These are phyloP conservation scores for Acanthurus tractus DNA, from an alignment of 2,797 vertebrate species.

Conservation along the genomic window DNA sequence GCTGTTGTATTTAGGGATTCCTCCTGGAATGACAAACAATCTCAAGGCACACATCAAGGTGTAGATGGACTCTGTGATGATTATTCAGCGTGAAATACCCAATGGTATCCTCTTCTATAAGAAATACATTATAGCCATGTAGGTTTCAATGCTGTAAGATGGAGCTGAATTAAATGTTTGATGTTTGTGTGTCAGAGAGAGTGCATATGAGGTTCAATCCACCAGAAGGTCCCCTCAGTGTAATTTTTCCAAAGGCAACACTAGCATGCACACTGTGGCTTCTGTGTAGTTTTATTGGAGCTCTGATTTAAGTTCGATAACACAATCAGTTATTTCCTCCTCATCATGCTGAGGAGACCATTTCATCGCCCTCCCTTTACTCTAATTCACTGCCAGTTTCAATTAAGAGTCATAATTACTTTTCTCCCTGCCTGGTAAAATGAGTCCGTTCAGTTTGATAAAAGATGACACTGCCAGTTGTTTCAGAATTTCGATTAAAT, in stretches of 20 bases:
- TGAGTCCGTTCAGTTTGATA: slow-evolving; percentile 67
- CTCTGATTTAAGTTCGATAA: slow-evolving; percentile 63
- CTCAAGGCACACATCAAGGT: slow-evolving; percentile 43
- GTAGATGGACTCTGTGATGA: slow-evolving; percentile 33
- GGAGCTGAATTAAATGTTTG: slow-evolving; percentile 26
- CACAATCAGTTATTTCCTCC: slow-evolving; percentile 53
- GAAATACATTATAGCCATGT: slow-evolving; percentile 37
- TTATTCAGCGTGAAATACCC: slow-evolving; percentile 54
- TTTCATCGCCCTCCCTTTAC: slow-evolving; percentile 49
- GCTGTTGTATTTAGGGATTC: slow-evolving; percentile 49
- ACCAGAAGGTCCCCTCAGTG: slow-evolving; percentile 31
- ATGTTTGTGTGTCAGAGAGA: slow-evolving; percentile 3
- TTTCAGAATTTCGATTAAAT: slow-evolving; percentile 66
- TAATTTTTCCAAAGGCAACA: slow-evolving; percentile 44
- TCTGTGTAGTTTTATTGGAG: slow-evolving; percentile 15
- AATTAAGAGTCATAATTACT: slow-evolving; percentile 81
- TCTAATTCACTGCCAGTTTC: slow-evolving; percentile 74
- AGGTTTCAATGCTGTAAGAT: slow-evolving; percentile 38
- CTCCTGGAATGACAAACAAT: slow-evolving; percentile 26
- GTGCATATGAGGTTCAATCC: slow-evolving; percentile 21
- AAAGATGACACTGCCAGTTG: slow-evolving; percentile 73
- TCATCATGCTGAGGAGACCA: slow-evolving; percentile 55
- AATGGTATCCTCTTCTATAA: slow-evolving; percentile 28
- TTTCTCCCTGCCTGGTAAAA: slow-evolving; percentile 69
- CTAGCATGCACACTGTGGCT: slow-evolving; percentile 45